Percentiles rank a stretch among this genome's conserved stretches.
Conservation (phyloP, 2,113 vertebrate species). For the Anguilla rostrata region DNA sequence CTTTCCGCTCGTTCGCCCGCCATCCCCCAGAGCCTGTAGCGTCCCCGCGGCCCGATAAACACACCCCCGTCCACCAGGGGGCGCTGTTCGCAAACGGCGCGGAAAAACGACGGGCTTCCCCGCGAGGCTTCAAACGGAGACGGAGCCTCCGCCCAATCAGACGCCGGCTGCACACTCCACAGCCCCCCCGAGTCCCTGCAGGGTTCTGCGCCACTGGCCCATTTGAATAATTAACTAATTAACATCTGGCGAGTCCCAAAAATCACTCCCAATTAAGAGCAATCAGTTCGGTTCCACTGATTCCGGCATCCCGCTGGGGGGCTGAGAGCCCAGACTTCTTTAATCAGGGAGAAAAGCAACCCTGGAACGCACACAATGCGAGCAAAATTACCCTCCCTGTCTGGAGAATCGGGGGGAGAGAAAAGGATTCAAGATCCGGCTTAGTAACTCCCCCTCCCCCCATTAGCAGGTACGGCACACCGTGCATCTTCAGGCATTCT, state of each 20-base stretch:
- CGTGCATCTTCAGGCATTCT: neutral
- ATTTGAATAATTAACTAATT: conserved; percentile 19
- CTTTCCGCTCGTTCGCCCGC: neutral
- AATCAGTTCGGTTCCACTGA: conserved; percentile 17
- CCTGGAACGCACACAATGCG: neutral
- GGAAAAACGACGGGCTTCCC: neutral
- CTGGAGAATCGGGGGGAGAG: neutral
- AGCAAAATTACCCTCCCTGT: neutral
- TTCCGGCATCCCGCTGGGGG: neutral
- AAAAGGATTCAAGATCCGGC: neutral
- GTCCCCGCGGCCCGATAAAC: neutral
- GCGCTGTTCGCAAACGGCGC: neutral
- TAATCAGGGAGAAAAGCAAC: neutral
- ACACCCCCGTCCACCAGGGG: neutral
- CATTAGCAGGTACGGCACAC: neutral
- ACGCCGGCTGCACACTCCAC: neutral
- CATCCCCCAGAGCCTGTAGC: neutral
- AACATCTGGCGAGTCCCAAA: conserved; percentile 21
- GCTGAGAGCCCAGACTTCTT: neutral
- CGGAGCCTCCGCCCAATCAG: neutral
- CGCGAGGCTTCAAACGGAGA: neutral
- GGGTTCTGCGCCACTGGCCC: neutral
- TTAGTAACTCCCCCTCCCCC: neutral
- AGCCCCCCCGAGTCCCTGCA: neutral
- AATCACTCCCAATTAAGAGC: neutral